phyloP scores from a whole-genome alignment of 2,113 vertebrate species.

The Cyprinus carpio region DNA sequence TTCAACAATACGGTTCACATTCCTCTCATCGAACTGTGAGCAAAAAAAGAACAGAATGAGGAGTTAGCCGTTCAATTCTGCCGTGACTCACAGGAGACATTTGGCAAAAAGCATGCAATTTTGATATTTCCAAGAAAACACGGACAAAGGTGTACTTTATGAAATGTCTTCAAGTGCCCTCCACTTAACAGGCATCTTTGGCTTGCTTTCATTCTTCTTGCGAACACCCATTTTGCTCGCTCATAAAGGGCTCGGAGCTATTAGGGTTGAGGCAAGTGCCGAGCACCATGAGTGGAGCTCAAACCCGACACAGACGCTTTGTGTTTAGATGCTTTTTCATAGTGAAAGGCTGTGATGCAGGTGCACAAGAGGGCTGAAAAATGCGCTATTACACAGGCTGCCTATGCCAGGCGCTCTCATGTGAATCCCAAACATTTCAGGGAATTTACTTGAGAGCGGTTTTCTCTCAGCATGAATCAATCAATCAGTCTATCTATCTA shows the following conservation, averaged over 20 bases:
- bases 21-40: background rate
- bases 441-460: slow-evolving; percentile 11
- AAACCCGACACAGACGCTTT: slow-evolving; percentile 37
- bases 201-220: slow-evolving; percentile 49
- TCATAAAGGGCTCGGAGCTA: slow-evolving; percentile 53
- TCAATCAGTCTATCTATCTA: too few species aligned
- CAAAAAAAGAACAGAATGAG: background rate
- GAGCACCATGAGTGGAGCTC: slow-evolving; percentile 40
- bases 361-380: slow-evolving; percentile 17
- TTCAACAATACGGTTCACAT: slow-evolving; percentile 36
- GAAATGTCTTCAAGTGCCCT: slow-evolving; percentile 55
- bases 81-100: slow-evolving; percentile 43
- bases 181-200: slow-evolving; percentile 54
- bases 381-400: slow-evolving; percentile 24
- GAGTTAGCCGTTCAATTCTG: slow-evolving; percentile 32
- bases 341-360: slow-evolving; percentile 47
- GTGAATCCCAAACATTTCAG: slow-evolving; percentile 9
- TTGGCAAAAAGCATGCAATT: slow-evolving; percentile 55
- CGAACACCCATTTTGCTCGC: slow-evolving; percentile 51
- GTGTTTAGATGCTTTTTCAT: slow-evolving; percentile 46
- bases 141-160: slow-evolving; percentile 45
- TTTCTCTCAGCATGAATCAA: slow-evolving; percentile 14
- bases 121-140: slow-evolving; percentile 54
- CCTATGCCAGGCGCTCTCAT: slow-evolving; percentile 13
- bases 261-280: slow-evolving; percentile 49